Base-by-base conservation (phyloP, 2,797 vertebrate genomes). In the Carapus acus region DNA sequence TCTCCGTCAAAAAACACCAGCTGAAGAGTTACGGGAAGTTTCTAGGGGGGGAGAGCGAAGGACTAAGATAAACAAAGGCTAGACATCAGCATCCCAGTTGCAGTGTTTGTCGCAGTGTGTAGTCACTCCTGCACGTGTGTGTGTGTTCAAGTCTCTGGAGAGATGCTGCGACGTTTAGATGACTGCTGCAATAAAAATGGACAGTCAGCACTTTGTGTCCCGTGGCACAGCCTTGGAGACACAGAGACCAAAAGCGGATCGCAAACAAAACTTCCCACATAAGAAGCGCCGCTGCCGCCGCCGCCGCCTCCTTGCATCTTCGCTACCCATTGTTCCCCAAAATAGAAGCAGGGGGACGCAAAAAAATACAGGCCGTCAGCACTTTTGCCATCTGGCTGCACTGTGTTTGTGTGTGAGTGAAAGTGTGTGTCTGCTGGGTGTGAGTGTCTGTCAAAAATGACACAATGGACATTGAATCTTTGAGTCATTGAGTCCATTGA, bases 1-100 rank as follows among this genome's bases (percentile, higher is more conserved):
- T 97, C 94, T 0, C 94, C 94, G 0, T 96, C 94, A 27, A 97
- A 88, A 69, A 97, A 97, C 18, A 94, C 87, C 13, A 97, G 78
- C 85, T 97, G 93, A 12, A 96, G 84, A 1, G 91, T 87, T 50
- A 94, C 73, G 0, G 79, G 81, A 27, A 77, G 68, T 51, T 75
- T 87, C 88, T 90, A 16, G 21, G 20, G 39, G 20, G 20, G 3
- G 37, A 54, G 8, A n/a, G n/a, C n/a, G 15, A 34, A n/a, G 4
- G 16, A 44, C 21, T 43, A 2, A 47, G 15, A 34, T 43, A 37
- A 15, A 57, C 46, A 64, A 9, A 37, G 24, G 9, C 22, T 6
- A 24, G 24, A 43, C 20, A 49, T 29, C 3, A 44, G 41, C 21
- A 40, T 6, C 33, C 5, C 22, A 42, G 18, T 18, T 67, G 72